Conservation (phyloP, 2,888 invertebrate genomes). For the Acanthoscelides obtectus region DNA sequence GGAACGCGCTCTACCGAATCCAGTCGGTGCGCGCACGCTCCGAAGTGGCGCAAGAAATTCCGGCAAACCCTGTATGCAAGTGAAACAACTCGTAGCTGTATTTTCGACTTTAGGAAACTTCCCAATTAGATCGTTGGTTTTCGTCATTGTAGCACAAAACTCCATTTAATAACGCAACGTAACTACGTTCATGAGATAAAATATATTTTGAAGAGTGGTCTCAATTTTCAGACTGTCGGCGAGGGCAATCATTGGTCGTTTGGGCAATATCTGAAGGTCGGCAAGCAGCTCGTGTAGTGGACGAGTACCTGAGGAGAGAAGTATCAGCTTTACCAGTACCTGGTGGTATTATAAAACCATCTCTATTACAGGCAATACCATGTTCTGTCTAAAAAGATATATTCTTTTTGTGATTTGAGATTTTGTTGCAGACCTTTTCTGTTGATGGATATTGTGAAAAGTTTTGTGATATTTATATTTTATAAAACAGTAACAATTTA, state of each 20-base stretch:
- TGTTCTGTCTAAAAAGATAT: slow-evolving; percentile 36
- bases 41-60: too few species aligned
- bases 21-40: too few species aligned
- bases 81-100: too few species aligned
- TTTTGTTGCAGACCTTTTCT: background rate
- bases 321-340: slow-evolving; percentile 83
- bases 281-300: slow-evolving; percentile 94
- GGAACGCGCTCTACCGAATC: too few species aligned
- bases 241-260: slow-evolving; percentile 98
- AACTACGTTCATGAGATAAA: too few species aligned
- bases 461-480: background rate
- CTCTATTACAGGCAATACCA: slow-evolving; percentile 26
- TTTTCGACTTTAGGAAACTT: too few species aligned
- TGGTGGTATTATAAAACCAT: slow-evolving; percentile 75
- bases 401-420: background rate
- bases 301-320: slow-evolving; percentile 73
- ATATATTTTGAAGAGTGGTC: background rate
- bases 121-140: background rate
- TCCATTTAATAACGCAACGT: background rate
- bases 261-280: slow-evolving; percentile 98
- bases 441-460: background rate
- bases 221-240: slow-evolving; percentile 76
- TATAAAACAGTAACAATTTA: background rate
- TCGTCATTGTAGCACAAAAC: background rate
- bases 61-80: too few species aligned